These are phyloP conservation scores for Eulacestoma nigropectus DNA, from an alignment of 2,113 vertebrate genomes.

Conservation along the genomic window DNA sequence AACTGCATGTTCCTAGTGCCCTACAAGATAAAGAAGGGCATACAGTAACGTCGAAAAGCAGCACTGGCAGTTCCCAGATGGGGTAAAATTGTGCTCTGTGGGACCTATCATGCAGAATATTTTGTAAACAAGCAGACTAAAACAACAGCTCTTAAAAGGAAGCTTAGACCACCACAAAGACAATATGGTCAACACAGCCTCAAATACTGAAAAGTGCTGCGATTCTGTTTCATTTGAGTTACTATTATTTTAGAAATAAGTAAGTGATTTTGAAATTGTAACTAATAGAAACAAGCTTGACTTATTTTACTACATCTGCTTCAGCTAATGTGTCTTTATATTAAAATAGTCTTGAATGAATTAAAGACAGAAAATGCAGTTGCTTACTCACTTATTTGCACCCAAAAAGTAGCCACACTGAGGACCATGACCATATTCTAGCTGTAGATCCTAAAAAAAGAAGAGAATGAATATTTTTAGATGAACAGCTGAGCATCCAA, in stretches of 20 bases:
- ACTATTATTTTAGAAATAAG: not conserved
- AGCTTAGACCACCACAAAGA: not conserved
- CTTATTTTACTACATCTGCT: not conserved
- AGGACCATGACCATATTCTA: slow-evolving; percentile 87
- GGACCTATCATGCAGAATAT: not conserved
- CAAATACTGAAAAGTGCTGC: not conserved
- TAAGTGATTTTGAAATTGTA: not conserved
- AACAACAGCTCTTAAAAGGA: not conserved
- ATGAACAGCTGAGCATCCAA: not conserved
- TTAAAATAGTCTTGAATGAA: not conserved
- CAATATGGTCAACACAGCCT: not conserved
- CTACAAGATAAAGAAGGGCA: not conserved
- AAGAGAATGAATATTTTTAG: slow-evolving; percentile 2
- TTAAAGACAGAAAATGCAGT: not conserved
- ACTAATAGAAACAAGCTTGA: not conserved
- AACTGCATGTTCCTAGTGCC: not conserved
- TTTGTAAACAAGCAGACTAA: not conserved
- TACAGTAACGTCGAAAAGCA: not conserved
- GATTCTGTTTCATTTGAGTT: not conserved
- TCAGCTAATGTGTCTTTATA: not conserved
- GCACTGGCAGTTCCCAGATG: not conserved
- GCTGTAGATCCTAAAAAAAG: slow-evolving; percentile 82
- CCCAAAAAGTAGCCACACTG: slow-evolving; percentile 84
- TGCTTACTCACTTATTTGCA: slow-evolving; percentile 91
- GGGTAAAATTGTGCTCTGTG: not conserved